Evolutionary conservation across 2,797 vertebrate species (phyloP).

Genomic region (Emydoidea blandingii): DNA sequence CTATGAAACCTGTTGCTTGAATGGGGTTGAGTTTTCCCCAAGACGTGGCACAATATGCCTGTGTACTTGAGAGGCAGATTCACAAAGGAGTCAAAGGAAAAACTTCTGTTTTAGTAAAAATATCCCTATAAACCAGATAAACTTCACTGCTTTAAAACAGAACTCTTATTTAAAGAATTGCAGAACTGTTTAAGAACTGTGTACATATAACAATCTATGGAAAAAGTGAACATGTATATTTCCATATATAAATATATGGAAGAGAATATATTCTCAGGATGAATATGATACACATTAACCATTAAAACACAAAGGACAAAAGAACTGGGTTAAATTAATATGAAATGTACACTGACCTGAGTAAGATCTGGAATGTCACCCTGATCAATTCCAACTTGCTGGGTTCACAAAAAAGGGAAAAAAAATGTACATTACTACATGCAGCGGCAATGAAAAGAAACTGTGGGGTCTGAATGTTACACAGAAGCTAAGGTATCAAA

Average conservation of each 20-base stretch:
- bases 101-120: neutral
- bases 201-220: neutral
- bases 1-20: neutral
- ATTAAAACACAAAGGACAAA: slow-evolving; percentile 44
- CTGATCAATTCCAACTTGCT: slow-evolving; percentile 99
- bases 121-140: neutral
- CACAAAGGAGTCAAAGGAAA: neutral
- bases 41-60: neutral
- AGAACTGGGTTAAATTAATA: slow-evolving; percentile 78
- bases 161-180: neutral
- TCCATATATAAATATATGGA: slow-evolving; percentile 37
- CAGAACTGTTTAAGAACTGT: neutral
- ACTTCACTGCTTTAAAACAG: neutral
- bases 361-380: slow-evolving; percentile 96
- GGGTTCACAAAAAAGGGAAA: slow-evolving; percentile 85
- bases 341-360: slow-evolving; percentile 93
- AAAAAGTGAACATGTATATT: neutral
- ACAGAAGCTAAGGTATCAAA: slow-evolving; percentile 33
- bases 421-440: slow-evolving; percentile 66
- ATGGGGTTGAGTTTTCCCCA: neutral
- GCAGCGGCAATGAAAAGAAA: slow-evolving; percentile 55
- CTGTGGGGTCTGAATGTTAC: slow-evolving; percentile 31
- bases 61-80: neutral
- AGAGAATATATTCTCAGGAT: slow-evolving; percentile 82
- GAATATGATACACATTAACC: slow-evolving; percentile 51